Conservation (phyloP, 2,113 vertebrate species). For the Maccullochella peelii region DNA sequence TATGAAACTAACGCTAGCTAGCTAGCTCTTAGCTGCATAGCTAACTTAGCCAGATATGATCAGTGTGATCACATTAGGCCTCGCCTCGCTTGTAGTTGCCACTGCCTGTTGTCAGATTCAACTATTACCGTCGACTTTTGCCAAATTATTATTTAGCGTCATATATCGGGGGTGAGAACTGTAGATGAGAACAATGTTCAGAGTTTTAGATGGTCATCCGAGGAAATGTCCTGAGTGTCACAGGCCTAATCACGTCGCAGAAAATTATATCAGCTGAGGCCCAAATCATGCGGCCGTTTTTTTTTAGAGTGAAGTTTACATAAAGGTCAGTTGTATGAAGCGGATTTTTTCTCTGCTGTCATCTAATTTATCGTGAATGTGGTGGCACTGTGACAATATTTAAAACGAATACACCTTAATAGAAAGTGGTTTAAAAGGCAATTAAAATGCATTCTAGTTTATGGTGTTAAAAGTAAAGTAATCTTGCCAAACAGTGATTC, state of each 20-base stretch:
- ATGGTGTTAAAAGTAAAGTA: neutral
- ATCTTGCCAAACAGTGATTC: neutral
- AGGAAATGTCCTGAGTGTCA: constrained; percentile 1
- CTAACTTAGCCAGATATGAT: constrained; percentile 50
- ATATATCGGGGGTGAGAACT: neutral
- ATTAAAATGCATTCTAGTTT: neutral
- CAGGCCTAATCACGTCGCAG: constrained; percentile 57
- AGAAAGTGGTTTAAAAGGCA: neutral
- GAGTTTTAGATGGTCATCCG: neutral
- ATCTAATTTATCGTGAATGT: neutral
- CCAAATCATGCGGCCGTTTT: neutral
- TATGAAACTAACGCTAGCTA: constrained; percentile 28
- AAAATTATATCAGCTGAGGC: constrained; percentile 43
- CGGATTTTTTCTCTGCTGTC: neutral
- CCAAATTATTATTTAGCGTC: rapidly evolving
- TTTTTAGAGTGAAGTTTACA: constrained; percentile 1
- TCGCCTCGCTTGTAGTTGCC: neutral
- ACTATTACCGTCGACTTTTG: neutral
- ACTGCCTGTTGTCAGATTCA: neutral
- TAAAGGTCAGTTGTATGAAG: neutral
- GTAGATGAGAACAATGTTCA: neutral
- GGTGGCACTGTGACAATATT: neutral
- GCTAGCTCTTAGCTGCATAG: constrained; percentile 31
- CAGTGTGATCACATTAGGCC: constrained; percentile 58
- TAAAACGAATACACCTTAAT: too few relatives aligned